phyloP scores from a whole-genome alignment of 2,888 invertebrate species.

The Norana najaformis region DNA sequence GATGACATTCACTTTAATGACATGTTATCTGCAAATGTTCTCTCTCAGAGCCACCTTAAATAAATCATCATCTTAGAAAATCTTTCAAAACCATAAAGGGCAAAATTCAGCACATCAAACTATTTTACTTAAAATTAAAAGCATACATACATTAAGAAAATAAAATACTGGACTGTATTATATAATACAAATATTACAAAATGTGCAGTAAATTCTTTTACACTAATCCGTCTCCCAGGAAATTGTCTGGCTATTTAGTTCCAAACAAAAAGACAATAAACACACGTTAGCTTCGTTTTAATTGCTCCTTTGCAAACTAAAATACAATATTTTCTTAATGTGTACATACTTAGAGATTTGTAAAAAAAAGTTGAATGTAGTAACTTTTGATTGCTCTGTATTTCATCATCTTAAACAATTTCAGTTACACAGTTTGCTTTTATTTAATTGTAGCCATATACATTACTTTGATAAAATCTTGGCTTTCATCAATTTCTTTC shows the following conservation, averaged over 20 bases:
- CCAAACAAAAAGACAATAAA: no score
- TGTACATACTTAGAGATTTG: no score
- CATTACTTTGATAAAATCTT: slow-evolving; percentile 14
- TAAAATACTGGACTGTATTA: no score
- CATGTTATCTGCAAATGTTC: background rate
- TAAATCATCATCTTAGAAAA: background rate
- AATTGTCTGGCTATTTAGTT: no score
- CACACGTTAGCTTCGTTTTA: no score
- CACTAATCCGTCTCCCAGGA: no score
- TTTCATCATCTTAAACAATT: no score
- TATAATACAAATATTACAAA: background rate
- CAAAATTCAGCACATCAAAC: background rate
- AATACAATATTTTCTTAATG: no score
- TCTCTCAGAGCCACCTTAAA: background rate
- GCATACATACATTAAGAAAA: background rate
- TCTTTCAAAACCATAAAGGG: background rate
- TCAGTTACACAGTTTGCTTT: background rate
- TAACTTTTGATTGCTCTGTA: no score
- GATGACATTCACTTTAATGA: no score
- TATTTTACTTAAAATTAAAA: background rate
- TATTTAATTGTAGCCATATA: background rate
- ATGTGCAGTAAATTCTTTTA: background rate
- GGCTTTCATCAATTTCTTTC: background rate
- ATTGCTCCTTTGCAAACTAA: no score
- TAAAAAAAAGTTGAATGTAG: no score